Base-by-base conservation (phyloP, 1,140 invertebrate species). In the Zaprionus davidi region DNA sequence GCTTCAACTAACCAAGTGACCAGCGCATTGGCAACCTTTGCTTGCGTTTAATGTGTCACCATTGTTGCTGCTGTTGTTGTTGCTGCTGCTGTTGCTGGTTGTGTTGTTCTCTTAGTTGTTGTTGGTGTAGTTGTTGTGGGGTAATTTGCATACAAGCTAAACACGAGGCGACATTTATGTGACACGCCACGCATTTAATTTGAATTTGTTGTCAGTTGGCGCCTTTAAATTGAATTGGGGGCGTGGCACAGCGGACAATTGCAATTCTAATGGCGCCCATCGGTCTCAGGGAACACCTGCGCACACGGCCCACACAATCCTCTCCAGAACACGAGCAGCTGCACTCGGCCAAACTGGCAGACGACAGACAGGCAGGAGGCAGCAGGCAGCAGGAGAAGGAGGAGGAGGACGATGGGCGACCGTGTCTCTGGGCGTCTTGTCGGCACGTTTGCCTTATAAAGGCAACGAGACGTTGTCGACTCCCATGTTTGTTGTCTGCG, bases 221-320 rank as follows among this genome's bases (percentile, higher is more conserved):
- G 85, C 85, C 81, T 82, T 82, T 67, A 67, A 70, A 79, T 79
- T 82, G 73, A 71, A n/a, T 62, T 51, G 68, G 15, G 71, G 83
- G 84, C 81, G 83, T 87, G 81, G 56, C 67, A 79, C 62, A 65
- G 62, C 55, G 64, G 9, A 59, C 68, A 66, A 72, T 71, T 60
- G 62, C 56, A 57, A 56, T 63, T 62, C 67, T 75, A 87, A 87
- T 88, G 84, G 83, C 81, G 84, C 81, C 73, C 77, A 83, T 88
- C 81, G 80, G 84, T 88, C 83, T 88, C 46, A 72, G 63, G 71
- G 84, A 84, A 88, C 84, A 87, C 83, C 84, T 88, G 84, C 84
- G 82, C 38, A 36, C 38, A 15, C 46, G 51, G 77, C 84, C 84
- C 81, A 86, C 83, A n/a, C 17, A 49, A 74, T 59, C 74, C 67